Percentiles rank a stretch among this genome's conserved stretches.
phyloP scores from a whole-genome alignment of 64 coral and sea anemone species.

The Stylophora pistillata region DNA sequence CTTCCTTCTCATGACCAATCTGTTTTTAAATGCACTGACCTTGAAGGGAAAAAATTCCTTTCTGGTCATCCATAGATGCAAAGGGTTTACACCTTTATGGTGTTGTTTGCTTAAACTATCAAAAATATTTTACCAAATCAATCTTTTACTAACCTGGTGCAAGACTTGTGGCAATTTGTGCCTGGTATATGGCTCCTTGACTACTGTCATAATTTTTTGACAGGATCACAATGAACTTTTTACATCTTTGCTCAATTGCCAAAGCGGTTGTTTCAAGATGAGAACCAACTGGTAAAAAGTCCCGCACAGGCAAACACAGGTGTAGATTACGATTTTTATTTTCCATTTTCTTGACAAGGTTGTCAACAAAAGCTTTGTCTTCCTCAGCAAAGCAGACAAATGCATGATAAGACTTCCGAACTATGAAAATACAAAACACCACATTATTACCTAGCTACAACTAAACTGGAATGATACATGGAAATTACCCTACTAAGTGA shows the following conservation, averaged over 20 bases:
- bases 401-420: background rate
- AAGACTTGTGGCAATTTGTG: slow-evolving; percentile 22
- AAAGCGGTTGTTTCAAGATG: slow-evolving; percentile 8
- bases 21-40: too few relatives aligned
- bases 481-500: too few relatives aligned
- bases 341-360: slow-evolving; percentile 8
- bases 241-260: slow-evolving; percentile 10
- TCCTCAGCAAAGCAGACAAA: slow-evolving; percentile 12
- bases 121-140: background rate
- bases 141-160: slow-evolving; percentile 17
- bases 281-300: slow-evolving; percentile 17
- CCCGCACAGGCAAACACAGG: slow-evolving; percentile 4
- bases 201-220: slow-evolving; percentile 11
- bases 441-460: too few relatives aligned
- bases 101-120: background rate
- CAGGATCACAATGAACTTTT: slow-evolving; percentile 16
- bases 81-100: too few relatives aligned
- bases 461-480: too few relatives aligned
- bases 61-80: too few relatives aligned
- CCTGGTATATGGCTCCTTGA: background rate
- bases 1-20: too few relatives aligned
- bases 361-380: background rate
- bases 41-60: too few relatives aligned
- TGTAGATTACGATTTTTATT: background rate
- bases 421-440: background rate